Conservation (phyloP, 2,797 vertebrate genomes). For the Hypotaenidia okinawae region DNA sequence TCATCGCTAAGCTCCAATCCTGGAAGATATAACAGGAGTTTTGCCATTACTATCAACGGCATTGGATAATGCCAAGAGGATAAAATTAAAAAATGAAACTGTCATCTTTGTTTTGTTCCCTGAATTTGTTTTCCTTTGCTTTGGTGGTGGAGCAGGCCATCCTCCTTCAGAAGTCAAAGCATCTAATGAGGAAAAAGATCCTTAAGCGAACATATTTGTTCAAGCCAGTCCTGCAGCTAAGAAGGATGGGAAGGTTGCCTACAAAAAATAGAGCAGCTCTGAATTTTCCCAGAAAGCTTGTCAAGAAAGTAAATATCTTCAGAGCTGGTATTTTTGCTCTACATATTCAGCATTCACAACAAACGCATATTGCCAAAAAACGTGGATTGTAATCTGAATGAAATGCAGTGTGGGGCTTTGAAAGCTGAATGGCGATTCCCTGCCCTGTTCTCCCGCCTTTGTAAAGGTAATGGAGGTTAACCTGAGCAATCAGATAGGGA, state of each 20-base stretch:
- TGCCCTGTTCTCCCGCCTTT: background rate
- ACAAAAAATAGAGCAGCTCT: background rate
- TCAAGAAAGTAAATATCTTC: background rate
- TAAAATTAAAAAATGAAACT: background rate
- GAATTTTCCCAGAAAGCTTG: background rate
- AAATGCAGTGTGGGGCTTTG: background rate
- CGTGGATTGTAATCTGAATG: background rate
- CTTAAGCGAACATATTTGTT: background rate
- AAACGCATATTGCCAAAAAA: background rate
- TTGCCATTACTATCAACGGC: background rate
- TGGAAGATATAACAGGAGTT: background rate
- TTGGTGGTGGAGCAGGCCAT: background rate
- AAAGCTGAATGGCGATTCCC: background rate
- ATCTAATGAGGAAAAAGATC: background rate
- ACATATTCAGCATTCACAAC: conserved; percentile 10
- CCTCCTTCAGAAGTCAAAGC: background rate
- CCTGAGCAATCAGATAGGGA: background rate
- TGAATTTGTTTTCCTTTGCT: background rate
- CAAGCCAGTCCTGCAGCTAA: background rate
- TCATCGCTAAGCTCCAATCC: background rate
- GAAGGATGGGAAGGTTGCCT: background rate
- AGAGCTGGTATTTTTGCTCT: background rate
- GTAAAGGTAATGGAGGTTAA: background rate
- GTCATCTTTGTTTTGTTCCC: background rate
- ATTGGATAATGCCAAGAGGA: background rate